Evolutionary conservation across 2,797 vertebrate genomes (phyloP), one percentile per base, ranked within the genome.

Genomic region (Acanthopagrus latus): DNA sequence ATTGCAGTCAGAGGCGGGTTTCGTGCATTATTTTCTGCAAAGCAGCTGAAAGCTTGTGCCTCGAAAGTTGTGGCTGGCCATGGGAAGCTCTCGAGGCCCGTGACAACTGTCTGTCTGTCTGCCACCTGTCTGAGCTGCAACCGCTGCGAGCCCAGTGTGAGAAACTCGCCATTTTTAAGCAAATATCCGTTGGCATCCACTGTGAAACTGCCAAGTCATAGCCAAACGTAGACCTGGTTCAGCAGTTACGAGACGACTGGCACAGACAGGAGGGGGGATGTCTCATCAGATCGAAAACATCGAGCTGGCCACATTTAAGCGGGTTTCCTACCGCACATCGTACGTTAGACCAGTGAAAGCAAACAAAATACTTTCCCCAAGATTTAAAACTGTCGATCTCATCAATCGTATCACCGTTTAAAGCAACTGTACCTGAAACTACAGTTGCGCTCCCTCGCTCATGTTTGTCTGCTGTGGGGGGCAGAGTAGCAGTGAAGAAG

Each of bases 321-420:
- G 3, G 64, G 44, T 66, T 74, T 76, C 76, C 59, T 17, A 90
- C 93, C 90, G 46, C 91, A 89, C 9, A 12, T 64, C 17, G 70
- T 70, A 90, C 86, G 89, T 94, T 94, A 87, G 3, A 47, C 74
- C 80, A 85, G 25, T 71, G 81, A 89, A 83, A 92, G 75, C 74
- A 46, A 33, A 72, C 0, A 17, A 50, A 54, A 52, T 29, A 41
- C 55, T 72, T 83, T 84, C 76, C 62, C 29, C 23, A 11, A 55
- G 33, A 27, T 54, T 43, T 66, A 51, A 14, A 47, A 27, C 0
- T 50, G 71, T 48, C 69, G 55, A 74, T 8, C 56, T 81, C 76
- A 80, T 70, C 56, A 74, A 20, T 78, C 29, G 43, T 33, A 33
- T 66, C 29, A 16, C 76, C 13, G 50, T 44, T 66, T 2, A n/a